Conservation (phyloP, 2,888 invertebrate genomes). For the Xestia c-nigrum region DNA sequence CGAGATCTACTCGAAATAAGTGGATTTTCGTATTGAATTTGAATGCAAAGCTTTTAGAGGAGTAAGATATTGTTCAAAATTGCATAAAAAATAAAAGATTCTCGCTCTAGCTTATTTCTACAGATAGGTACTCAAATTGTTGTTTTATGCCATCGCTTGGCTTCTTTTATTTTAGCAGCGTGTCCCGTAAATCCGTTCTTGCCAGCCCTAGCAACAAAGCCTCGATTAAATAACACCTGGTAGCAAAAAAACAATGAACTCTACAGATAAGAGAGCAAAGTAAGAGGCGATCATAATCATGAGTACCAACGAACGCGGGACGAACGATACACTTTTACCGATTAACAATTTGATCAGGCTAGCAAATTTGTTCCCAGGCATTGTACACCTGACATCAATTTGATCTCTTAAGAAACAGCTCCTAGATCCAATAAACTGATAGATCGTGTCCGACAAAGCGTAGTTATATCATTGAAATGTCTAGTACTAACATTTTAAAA, state of each 20-base stretch:
- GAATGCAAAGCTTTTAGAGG: conserved; percentile 23
- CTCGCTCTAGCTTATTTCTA: neutral
- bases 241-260: conserved; percentile 63
- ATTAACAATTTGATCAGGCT: conserved; percentile 77
- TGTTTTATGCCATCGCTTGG: neutral
- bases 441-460: conserved; percentile 49
- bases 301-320: conserved; percentile 64
- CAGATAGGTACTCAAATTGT: neutral
- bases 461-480: conserved; percentile 51
- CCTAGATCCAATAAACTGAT: conserved; percentile 58
- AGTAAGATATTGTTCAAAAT: neutral
- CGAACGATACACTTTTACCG: conserved; percentile 83
- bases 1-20: conserved; percentile 70
- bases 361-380: conserved; percentile 67
- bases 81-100: neutral
- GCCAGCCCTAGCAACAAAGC: conserved; percentile 44
- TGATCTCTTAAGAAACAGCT: conserved; percentile 64
- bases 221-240: conserved; percentile 45
- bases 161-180: neutral
- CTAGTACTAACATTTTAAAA: conserved; percentile 44
- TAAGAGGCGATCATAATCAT: conserved; percentile 74
- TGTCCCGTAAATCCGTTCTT: conserved; percentile 16
- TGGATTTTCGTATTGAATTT: conserved; percentile 59
- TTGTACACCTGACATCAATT: conserved; percentile 63
- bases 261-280: conserved; percentile 66